phyloP scores from a whole-genome alignment of 37 sponge, comb jelly and placozoan genomes.

The Chondrilla cf. caribensis region DNA sequence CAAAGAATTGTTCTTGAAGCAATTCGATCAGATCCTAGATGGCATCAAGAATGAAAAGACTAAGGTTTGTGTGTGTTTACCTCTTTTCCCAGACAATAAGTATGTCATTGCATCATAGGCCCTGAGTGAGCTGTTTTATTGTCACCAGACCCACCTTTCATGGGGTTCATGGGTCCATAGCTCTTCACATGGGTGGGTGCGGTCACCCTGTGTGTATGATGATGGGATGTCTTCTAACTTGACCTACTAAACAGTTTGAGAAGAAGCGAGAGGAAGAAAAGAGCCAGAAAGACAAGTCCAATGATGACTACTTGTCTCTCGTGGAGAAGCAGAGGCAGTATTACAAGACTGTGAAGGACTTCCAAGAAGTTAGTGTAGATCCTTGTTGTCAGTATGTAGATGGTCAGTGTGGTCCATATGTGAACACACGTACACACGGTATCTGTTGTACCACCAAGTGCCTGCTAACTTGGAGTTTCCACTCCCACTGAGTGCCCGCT shows the following conservation, averaged over 20 bases:
- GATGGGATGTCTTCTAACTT: background rate
- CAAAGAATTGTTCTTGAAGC: slow-evolving; percentile 76
- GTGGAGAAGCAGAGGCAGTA: slow-evolving; percentile 90
- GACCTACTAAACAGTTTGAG: slow-evolving; percentile 42
- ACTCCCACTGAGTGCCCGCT: too few species aligned
- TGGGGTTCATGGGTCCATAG: too few species aligned
- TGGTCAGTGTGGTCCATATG: background rate
- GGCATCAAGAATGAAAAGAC: slow-evolving; percentile 75
- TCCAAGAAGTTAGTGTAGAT: slow-evolving; percentile 69
- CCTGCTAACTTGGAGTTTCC: too few species aligned
- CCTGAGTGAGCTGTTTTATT: background rate
- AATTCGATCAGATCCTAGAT: slow-evolving; percentile 84
- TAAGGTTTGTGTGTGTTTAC: slow-evolving; percentile 44
- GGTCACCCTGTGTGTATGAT: background rate
- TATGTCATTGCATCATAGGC: too few species aligned
- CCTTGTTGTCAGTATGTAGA: too few species aligned
- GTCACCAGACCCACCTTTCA: too few species aligned
- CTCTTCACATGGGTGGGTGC: too few species aligned
- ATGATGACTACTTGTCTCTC: slow-evolving; percentile 72
- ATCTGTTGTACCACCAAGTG: background rate
- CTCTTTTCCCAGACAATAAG: too few species aligned
- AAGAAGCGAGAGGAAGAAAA: slow-evolving; percentile 65
- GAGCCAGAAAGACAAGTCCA: slow-evolving; percentile 62
- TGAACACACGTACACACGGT: background rate
- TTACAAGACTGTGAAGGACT: slow-evolving; percentile 82